Base-by-base conservation (phyloP, 2,797 vertebrate species). In the Myotis planiceps region DNA sequence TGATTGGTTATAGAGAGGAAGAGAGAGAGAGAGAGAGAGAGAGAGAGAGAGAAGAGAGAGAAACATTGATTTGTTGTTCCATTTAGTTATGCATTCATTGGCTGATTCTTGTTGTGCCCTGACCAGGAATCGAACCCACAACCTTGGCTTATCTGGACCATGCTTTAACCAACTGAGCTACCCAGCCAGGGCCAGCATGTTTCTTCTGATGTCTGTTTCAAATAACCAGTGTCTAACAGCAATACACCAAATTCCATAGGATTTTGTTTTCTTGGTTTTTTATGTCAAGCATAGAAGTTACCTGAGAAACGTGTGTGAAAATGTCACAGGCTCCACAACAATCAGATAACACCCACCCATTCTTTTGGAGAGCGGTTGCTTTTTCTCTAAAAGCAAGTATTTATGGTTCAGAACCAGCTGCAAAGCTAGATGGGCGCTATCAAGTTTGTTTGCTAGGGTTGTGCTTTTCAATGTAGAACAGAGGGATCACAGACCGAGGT, bases 241-340 rank as follows among this genome's bases (percentile, higher is more conserved):
- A 74, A 15, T 53, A 68, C 83, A 65, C 23, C 27, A 21, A 23
- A 72, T 69, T 92, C 37, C 45, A 19, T 25, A 58, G 34, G 23
- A 39, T 60, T 93, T 86, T 58, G 51, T 76, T 60, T 89, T 81
- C 19, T 79, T 66, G 47, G n/a, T 16, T 42, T 74, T 96, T 92
- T 15, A 32, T 27, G 23, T 78, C 25, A 55, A 66, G 45, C 42
- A 9, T 65, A 69, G 34, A 66, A 45, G 14, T 91, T 91, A 65
- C 65, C 49, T 82, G 60, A 94, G 94, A 72, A 80, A 91, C 25
- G 74, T 82, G 74, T 88, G 90, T 83, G 27, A 60, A 68, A 82
- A 66, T 49, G 47, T 93, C n/a, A 19, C 25, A 60, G 58, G 15
- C 39, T 83, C 55, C 37, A 42, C 29, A 21, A 29, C 66, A 90